Evolutionary conservation across 2,797 vertebrate species (phyloP), one percentile per base, ranked within the genome.

Genomic region (Novumbra hubbsi): DNA sequence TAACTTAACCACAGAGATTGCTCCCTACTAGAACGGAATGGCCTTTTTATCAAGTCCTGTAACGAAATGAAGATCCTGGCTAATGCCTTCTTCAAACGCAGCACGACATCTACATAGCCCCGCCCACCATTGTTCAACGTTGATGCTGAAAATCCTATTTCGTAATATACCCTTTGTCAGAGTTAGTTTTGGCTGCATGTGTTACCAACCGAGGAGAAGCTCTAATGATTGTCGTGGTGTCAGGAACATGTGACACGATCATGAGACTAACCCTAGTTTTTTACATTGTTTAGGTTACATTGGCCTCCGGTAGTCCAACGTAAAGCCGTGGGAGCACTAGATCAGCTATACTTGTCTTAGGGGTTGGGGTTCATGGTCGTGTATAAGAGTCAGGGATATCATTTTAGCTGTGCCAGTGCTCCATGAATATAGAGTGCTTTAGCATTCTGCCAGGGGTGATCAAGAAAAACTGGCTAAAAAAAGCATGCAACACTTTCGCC

Each of bases 11-110:
- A 45, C 1, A 45, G 41, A 41, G 9, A 45, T 2, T 45, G 41
- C 12, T 76, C 71, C 70, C 70, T 80, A 72, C 69, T 72, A 76
- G 48, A 75, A 80, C 76, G 77, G 79, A 77, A 70, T 74, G 71
- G 74, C 78, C 69, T 78, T 86, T 84, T 45, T 45, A n/a, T n/a
- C n/a, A n/a, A n/a, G n/a, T n/a, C n/a, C n/a, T n/a, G n/a, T n/a
- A 68, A 24, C 34, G 64, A 38, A 76, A 81, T 45, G 76, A 19
- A 38, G 76, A 65, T 45, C 41, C 72, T 76, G 67, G 66, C 77
- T 82, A 85, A 85, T 77, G 64, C 70, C 28, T 81, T 73, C 66
- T 49, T 48, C 73, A 67, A 86, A 76, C 72, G 64, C 45, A 63
- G 75, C 71, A 27, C 64, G 74, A 55, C 79, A 7, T 24, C 5